A percentile compares a stretch with the other conserved stretches of the same genome.
Evolutionary conservation across 2,888 invertebrate genomes (phyloP).

Genomic region (Strigamia maritima): DNA sequence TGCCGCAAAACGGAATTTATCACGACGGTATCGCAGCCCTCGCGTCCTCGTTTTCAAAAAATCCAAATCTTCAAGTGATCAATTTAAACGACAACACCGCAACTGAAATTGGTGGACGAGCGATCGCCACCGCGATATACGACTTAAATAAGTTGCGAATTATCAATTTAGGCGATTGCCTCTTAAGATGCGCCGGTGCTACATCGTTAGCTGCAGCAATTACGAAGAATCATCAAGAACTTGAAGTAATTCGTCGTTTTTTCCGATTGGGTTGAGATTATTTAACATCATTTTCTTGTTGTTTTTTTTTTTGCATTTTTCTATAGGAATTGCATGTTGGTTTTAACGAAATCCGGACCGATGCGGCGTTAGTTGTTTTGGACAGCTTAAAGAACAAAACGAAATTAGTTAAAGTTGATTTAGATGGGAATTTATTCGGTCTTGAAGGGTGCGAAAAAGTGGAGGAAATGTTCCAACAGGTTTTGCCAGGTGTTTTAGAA

Average conservation of each 20-base stretch:
- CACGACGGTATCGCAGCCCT: slow-evolving; percentile 77
- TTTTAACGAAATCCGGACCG: slow-evolving; percentile 75
- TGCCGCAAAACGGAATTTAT: slow-evolving; percentile 98
- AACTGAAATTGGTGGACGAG: slow-evolving; percentile 66
- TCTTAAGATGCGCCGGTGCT: slow-evolving; percentile 61
- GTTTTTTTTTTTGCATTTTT: slow-evolving; percentile 32
- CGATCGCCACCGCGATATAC: slow-evolving; percentile 67
- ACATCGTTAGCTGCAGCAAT: slow-evolving; percentile 68
- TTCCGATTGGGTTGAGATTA: too few relatives aligned
- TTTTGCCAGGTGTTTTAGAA: slow-evolving; percentile 57
- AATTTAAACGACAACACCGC: slow-evolving; percentile 95
- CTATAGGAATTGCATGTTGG: slow-evolving; percentile 59
- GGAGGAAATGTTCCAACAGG: slow-evolving; percentile 38
- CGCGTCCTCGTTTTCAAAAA: slow-evolving; percentile 67
- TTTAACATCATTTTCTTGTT: too few relatives aligned
- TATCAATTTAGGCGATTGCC: slow-evolving; percentile 57
- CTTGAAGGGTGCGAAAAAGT: slow-evolving; percentile 54
- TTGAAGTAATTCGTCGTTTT: slow-evolving; percentile 48
- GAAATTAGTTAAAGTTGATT: slow-evolving; percentile 51
- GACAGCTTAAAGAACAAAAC: slow-evolving; percentile 60
- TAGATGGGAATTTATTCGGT: slow-evolving; percentile 57
- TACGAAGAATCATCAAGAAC: slow-evolving; percentile 49
- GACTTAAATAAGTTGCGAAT: slow-evolving; percentile 60
- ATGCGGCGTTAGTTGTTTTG: slow-evolving; percentile 65
- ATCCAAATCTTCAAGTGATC: slow-evolving; percentile 66